Percentiles rank a stretch among this genome's conserved stretches.
Evolutionary conservation across 2,113 vertebrate genomes (phyloP).

Genomic region (Corythoichthys intestinalis): DNA sequence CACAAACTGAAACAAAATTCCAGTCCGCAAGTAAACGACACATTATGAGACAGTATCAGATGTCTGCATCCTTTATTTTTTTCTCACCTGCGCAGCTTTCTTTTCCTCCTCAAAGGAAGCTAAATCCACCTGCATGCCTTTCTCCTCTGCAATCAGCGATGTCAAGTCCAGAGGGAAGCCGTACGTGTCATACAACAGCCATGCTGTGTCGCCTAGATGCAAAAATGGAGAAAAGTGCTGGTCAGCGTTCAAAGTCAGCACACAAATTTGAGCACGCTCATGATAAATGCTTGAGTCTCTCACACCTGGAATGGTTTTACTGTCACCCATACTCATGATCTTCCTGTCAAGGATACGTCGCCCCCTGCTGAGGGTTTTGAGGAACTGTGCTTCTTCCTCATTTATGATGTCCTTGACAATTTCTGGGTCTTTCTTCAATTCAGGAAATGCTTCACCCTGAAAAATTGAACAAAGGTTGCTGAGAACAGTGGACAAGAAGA

Average conservation of each 20-base stretch:
- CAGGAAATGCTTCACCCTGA: slow-evolving; percentile 93
- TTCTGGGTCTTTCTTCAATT: slow-evolving; percentile 94
- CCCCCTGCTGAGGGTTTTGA: slow-evolving; percentile 94
- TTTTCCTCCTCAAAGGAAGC: slow-evolving; percentile 91
- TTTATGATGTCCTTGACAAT: slow-evolving; percentile 96
- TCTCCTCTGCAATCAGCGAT: slow-evolving; percentile 93
- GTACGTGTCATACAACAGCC: slow-evolving; percentile 94
- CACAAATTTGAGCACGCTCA: not conserved
- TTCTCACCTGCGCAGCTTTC: slow-evolving; percentile 86
- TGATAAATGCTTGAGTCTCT: not conserved
- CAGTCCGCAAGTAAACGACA: not conserved
- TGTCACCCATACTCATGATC: slow-evolving; percentile 88
- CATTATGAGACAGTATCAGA: not conserved
- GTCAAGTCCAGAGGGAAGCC: slow-evolving; percentile 95
- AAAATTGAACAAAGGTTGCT: not conserved
- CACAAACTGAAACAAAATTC: not conserved
- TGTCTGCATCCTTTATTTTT: not conserved
- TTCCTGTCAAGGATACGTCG: slow-evolving; percentile 95
- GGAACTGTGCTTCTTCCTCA: slow-evolving; percentile 93
- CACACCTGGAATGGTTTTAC: slow-evolving; percentile 86
- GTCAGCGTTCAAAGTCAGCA: slow-evolving; percentile 1
- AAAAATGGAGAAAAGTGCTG: not conserved
- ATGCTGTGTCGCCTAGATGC: slow-evolving; percentile 87
- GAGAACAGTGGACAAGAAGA: not conserved
- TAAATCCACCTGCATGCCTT: slow-evolving; percentile 85